A percentile compares a stretch with the other conserved stretches of the same genome.
Conservation (phyloP, 2,113 vertebrate genomes). For the Rattus norvegicus region DNA sequence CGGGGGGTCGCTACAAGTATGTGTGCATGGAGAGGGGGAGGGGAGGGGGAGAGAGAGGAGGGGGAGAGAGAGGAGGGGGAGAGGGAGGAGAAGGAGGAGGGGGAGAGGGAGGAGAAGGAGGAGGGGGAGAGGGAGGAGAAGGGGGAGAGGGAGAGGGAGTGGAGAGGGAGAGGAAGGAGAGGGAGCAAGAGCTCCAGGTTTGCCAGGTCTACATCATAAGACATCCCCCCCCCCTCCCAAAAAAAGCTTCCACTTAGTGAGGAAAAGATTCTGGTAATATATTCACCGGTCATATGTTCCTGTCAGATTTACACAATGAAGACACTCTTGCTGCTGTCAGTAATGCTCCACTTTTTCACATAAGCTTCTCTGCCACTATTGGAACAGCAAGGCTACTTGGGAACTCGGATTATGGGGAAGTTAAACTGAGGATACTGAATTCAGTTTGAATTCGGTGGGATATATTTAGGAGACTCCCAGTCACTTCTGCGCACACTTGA, state of each 20-base stretch:
- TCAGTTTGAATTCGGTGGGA: conserved; percentile 36
- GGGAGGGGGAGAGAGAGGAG: too few species aligned
- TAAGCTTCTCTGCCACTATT: not conserved
- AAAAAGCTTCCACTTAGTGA: not conserved
- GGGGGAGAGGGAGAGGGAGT: too few species aligned
- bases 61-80: too few species aligned
- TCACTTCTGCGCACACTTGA: not conserved
- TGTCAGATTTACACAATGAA: conserved; percentile 20
- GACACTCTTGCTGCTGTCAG: not conserved
- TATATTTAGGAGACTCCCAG: conserved; percentile 15
- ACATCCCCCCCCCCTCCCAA: not conserved
- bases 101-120: too few species aligned
- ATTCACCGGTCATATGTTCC: conserved; percentile 15
- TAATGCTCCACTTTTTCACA: not conserved
- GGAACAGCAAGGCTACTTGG: not conserved
- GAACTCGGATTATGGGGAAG: conserved; percentile 20
- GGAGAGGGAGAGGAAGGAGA: too few species aligned
- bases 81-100: too few species aligned
- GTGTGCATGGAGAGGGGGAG: not conserved
- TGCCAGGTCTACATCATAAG: not conserved
- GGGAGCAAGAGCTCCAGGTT: not conserved
- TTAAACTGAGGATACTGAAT: conserved; percentile 31
- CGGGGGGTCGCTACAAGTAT: not conserved
- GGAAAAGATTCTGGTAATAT: not conserved
- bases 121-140: too few species aligned